Evolutionary conservation across 2,113 vertebrate species (phyloP).

Genomic region (Sclerurus mexicanus): DNA sequence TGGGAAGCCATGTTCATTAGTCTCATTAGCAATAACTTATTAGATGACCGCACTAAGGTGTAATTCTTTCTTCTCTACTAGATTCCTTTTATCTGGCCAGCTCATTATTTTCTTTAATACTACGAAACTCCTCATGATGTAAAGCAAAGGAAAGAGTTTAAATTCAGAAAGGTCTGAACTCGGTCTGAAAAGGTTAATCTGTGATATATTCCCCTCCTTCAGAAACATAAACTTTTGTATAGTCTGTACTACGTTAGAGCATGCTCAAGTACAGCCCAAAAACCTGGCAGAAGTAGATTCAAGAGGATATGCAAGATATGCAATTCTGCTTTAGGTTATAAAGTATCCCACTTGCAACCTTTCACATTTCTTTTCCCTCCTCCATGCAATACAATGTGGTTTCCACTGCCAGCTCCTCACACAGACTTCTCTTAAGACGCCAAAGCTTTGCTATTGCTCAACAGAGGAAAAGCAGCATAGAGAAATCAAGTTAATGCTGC

Average conservation of each 20-base stretch:
- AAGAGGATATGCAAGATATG: neutral
- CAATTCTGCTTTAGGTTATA: neutral
- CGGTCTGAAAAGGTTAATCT: neutral
- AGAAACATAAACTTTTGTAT: neutral
- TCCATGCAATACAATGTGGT: neutral
- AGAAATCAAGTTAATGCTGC: neutral
- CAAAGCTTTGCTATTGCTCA: neutral
- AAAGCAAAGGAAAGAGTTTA: neutral
- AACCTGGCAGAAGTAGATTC: neutral
- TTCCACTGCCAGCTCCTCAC: neutral
- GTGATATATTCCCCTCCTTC: neutral
- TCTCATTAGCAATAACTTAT: neutral
- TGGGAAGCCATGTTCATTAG: neutral
- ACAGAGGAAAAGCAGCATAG: neutral
- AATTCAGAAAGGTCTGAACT: neutral
- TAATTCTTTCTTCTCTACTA: neutral
- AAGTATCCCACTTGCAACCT: neutral
- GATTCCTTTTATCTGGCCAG: neutral
- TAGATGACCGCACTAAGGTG: neutral
- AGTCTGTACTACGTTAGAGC: neutral
- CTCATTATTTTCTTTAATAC: neutral
- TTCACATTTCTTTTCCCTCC: neutral
- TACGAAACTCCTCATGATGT: neutral
- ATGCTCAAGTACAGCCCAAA: neutral
- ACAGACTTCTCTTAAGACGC: neutral